phyloP scores from a whole-genome alignment of 2,888 invertebrate genomes.

The Phyto melanocephala region DNA sequence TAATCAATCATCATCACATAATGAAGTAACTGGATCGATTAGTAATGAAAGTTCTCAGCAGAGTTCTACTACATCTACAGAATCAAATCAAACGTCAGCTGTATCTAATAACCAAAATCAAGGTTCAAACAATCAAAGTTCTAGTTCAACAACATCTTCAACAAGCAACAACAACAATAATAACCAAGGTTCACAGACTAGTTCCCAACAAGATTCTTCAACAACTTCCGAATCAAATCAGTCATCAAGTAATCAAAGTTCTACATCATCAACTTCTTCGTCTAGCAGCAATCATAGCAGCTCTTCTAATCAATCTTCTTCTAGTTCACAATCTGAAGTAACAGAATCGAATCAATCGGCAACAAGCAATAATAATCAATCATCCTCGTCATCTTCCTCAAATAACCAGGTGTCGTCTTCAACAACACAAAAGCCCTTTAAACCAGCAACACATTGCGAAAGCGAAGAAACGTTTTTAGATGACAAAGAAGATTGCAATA shows the following conservation, averaged over 20 bases:
- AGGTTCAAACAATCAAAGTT: slow-evolving; percentile 5
- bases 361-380: slow-evolving; percentile 7
- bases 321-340: neutral
- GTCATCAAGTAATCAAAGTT: neutral
- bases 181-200: slow-evolving; percentile 1
- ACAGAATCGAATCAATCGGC: slow-evolving; percentile 24
- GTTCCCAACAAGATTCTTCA: neutral
- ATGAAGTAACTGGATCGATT: neutral
- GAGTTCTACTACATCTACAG: neutral
- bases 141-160: neutral
- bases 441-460: slow-evolving; percentile 73
- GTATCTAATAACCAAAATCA: slow-evolving; percentile 20
- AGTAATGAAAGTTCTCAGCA: slow-evolving; percentile 11
- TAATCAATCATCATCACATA: slow-evolving; percentile 14
- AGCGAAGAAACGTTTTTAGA: slow-evolving; percentile 78
- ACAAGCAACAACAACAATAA: neutral
- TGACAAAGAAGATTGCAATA: slow-evolving; percentile 80
- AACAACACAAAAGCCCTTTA: slow-evolving; percentile 71
- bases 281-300: neutral
- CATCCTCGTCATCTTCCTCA: neutral
- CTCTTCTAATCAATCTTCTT: slow-evolving; percentile 6
- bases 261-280: neutral
- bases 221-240: slow-evolving; percentile 31
- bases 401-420: neutral
- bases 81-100: slow-evolving; percentile 38